Evolutionary conservation across 2,113 vertebrate genomes (phyloP).

Genomic region (Pygoscelis antarcticus): DNA sequence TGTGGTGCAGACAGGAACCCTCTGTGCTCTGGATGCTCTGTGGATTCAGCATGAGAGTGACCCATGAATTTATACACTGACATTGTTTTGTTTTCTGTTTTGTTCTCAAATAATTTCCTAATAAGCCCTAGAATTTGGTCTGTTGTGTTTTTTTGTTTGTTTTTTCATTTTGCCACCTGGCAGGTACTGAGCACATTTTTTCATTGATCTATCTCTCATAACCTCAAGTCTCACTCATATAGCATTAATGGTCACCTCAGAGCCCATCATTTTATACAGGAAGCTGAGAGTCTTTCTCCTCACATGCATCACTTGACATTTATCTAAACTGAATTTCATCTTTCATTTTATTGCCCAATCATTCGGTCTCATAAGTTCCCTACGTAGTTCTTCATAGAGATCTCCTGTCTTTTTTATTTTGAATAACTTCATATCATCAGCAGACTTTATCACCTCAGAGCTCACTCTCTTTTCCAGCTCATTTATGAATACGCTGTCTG

Average conservation of each 20-base stretch:
- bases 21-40: neutral
- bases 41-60: neutral
- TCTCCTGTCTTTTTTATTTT: neutral
- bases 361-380: neutral
- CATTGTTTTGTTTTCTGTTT: neutral
- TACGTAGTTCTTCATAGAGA: neutral
- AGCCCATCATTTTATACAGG: neutral
- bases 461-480: neutral
- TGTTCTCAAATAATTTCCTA: neutral
- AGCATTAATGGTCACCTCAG: neutral
- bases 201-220: neutral
- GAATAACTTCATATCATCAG: neutral
- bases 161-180: neutral
- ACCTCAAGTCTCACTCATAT: neutral
- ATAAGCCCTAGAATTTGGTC: neutral
- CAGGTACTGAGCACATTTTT: neutral
- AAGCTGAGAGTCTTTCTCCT: neutral
- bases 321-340: neutral
- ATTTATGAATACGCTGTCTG: neutral
- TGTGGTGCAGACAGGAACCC: neutral
- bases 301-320: neutral
- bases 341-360: neutral
- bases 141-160: neutral
- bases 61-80: neutral
- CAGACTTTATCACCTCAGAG: neutral